phyloP scores from a whole-genome alignment of 1,140 invertebrate genomes.

The Drosophila busckii region DNA sequence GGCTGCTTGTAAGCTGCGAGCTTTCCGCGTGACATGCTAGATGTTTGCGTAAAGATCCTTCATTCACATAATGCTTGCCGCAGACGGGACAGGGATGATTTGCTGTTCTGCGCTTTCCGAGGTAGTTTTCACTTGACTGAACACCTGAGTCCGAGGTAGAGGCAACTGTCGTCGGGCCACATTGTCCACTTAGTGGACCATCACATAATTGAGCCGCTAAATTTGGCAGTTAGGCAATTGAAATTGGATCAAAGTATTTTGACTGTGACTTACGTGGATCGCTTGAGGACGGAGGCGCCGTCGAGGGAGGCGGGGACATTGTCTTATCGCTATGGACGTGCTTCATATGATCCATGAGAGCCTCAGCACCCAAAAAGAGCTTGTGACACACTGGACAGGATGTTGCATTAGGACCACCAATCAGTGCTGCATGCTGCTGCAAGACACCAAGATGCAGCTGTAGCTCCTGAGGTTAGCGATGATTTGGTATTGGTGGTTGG shows the following conservation, averaged over 20 bases:
- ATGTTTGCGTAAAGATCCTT: constrained; percentile 94
- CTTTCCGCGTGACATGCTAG: constrained; percentile 95
- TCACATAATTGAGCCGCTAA: constrained; percentile 43
- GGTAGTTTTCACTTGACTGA: constrained; percentile 83
- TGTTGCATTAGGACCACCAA: constrained; percentile 92
- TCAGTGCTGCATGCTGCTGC: constrained; percentile 95
- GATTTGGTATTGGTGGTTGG: not conserved
- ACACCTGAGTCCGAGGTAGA: constrained; percentile 11
- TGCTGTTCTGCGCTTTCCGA: constrained; percentile 93
- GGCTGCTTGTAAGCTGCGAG: constrained; percentile 89
- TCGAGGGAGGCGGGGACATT: constrained; percentile 81
- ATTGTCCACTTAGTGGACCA: constrained; percentile 4
- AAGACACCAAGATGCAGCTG: constrained; percentile 91
- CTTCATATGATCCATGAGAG: constrained; percentile 97
- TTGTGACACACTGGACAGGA: constrained; percentile 95
- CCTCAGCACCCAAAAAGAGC: constrained; percentile 93
- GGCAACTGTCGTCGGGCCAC: too few relatives aligned
- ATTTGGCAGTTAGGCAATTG: not conserved
- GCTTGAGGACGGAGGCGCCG: constrained; percentile 85
- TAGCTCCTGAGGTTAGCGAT: constrained; percentile 83
- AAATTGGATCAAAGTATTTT: not conserved
- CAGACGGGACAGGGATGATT: constrained; percentile 96
- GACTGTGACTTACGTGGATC: constrained; percentile 90
- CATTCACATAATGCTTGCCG: constrained; percentile 96
- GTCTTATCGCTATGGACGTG: constrained; percentile 93